phyloP scores from a whole-genome alignment of 2,888 invertebrate genomes.

The Blera fallax region DNA sequence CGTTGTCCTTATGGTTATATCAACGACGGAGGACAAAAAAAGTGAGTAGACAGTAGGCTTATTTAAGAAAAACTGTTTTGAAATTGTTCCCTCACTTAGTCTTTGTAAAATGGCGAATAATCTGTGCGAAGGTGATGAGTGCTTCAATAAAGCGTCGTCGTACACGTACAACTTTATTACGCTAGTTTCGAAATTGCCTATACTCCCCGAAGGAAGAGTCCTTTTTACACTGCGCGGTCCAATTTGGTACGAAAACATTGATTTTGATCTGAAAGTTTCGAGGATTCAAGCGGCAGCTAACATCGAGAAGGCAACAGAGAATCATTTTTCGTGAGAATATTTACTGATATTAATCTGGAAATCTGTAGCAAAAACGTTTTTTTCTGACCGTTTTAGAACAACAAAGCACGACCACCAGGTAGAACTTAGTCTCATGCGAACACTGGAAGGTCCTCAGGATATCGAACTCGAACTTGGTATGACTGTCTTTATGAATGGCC shows the following conservation, averaged over 20 bases:
- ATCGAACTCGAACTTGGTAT: slow-evolving; percentile 93
- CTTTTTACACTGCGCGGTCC: slow-evolving; percentile 95
- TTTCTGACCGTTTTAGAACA: slow-evolving; percentile 82
- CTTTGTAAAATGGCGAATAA: slow-evolving; percentile 89
- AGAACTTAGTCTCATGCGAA: slow-evolving; percentile 87
- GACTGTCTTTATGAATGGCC: slow-evolving; percentile 89
- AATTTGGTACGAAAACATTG: slow-evolving; percentile 87
- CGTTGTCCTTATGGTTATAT: slow-evolving; percentile 93
- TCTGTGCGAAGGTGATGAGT: slow-evolving; percentile 88
- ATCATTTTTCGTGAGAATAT: slow-evolving; percentile 83
- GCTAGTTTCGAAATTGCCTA: slow-evolving; percentile 91
- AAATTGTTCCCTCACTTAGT: slow-evolving; percentile 82
- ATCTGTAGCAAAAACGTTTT: not conserved
- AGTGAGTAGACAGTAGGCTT: slow-evolving; percentile 84
- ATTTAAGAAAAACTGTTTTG: not conserved
- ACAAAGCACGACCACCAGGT: slow-evolving; percentile 86
- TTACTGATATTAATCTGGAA: not conserved
- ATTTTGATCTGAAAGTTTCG: slow-evolving; percentile 88
- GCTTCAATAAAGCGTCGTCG: slow-evolving; percentile 90
- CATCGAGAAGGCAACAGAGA: slow-evolving; percentile 84
- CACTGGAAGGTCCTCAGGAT: slow-evolving; percentile 94
- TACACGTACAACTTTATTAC: slow-evolving; percentile 97
- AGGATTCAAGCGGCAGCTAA: slow-evolving; percentile 86
- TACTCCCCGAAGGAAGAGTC: slow-evolving; percentile 85
- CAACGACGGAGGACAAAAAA: slow-evolving; percentile 89